A percentile compares a stretch with the other conserved stretches of the same genome.
These are phyloP conservation scores for Pristionchus pacificus DNA, from an alignment of 1,140 invertebrate genomes.

Conservation along the genomic window DNA sequence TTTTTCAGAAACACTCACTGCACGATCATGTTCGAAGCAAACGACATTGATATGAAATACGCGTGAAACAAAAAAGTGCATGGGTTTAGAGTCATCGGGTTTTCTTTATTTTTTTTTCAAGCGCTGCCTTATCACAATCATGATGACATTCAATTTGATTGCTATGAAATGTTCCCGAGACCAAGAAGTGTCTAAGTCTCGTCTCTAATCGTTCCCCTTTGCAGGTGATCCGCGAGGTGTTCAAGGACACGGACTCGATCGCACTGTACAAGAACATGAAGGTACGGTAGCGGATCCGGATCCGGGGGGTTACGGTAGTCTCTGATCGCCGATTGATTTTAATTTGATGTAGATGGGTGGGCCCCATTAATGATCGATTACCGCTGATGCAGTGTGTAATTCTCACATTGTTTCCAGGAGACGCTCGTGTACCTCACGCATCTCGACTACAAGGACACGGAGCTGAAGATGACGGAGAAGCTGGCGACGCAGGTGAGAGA, in stretches of 20 bases:
- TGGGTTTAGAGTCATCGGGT: too few relatives aligned
- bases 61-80: too few relatives aligned
- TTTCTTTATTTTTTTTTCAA: too few relatives aligned
- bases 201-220: not conserved
- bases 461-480: conserved; percentile 98
- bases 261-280: conserved; percentile 99
- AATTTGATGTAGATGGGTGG: not conserved
- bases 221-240: conserved; percentile 85
- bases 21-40: too few relatives aligned
- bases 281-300: conserved; percentile 88
- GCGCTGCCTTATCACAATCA: too few relatives aligned
- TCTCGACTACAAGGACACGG: conserved; percentile 94
- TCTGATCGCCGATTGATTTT: too few relatives aligned
- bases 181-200: too few relatives aligned
- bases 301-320: too few relatives aligned
- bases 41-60: too few relatives aligned
- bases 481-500: conserved; percentile 77
- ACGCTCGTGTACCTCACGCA: conserved; percentile 86
- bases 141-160: too few relatives aligned
- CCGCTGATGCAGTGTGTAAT: not conserved
- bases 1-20: too few relatives aligned
- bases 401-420: conserved; percentile 1
- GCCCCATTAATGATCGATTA: not conserved
- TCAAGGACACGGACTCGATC: conserved; percentile 99
- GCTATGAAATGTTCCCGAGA: too few relatives aligned